These are phyloP conservation scores for Cephalophus harveyi DNA, from an alignment of 2,113 vertebrate species.

Conservation along the genomic window DNA sequence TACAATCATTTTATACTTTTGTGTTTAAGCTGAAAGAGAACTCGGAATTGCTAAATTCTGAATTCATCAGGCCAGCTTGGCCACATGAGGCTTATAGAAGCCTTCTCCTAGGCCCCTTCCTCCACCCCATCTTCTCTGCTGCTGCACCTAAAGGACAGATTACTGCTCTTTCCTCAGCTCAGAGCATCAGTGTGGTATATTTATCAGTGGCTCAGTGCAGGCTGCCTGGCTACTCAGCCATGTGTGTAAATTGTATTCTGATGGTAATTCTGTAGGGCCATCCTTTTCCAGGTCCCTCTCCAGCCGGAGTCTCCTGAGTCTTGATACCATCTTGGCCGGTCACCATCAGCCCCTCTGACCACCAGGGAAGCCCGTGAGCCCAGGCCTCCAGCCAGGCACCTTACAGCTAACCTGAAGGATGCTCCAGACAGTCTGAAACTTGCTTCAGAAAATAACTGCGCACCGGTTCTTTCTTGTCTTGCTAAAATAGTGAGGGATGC, in stretches of 20 bases:
- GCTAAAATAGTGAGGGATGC: not conserved
- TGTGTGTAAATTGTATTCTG: not conserved
- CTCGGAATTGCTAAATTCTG: not conserved
- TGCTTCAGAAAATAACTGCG: not conserved
- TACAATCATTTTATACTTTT: not conserved
- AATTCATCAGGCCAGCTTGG: not conserved
- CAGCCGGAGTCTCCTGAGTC: not conserved
- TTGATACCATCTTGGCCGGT: not conserved
- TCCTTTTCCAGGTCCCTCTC: not conserved
- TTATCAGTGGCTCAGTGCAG: not conserved
- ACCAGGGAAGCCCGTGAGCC: fast-evolving
- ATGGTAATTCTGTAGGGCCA: not conserved
- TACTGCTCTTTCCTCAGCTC: not conserved
- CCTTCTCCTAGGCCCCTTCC: not conserved
- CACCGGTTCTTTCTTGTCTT: not conserved
- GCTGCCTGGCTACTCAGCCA: not conserved
- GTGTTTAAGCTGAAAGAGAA: slow-evolving; percentile 26
- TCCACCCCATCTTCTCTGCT: not conserved
- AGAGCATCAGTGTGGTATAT: not conserved
- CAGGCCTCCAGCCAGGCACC: not conserved
- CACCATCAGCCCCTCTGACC: not conserved
- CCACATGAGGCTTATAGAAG: not conserved
- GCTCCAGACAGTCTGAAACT: not conserved
- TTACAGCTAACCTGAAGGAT: not conserved
- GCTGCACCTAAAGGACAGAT: not conserved